Conservation (phyloP, 2,797 vertebrate genomes). For the Xyrichtys novacula region DNA sequence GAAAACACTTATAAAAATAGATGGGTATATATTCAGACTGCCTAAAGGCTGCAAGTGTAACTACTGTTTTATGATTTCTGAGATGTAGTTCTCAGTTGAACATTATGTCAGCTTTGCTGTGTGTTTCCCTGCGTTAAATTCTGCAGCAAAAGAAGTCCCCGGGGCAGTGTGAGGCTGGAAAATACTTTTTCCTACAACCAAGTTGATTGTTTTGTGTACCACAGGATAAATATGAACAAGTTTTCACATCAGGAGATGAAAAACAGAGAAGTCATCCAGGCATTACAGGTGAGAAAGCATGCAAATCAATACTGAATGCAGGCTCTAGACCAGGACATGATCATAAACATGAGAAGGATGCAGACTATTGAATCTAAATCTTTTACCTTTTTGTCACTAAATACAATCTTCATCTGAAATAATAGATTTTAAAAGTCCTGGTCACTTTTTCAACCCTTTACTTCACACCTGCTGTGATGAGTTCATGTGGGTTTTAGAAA, state of each 20-base stretch:
- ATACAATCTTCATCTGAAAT: not conserved
- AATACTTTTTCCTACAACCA: not conserved
- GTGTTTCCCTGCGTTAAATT: constrained; percentile 2
- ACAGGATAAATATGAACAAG: constrained; percentile 5
- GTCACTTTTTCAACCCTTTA: not conserved
- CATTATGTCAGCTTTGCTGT: constrained; percentile 4
- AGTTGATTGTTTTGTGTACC: constrained; percentile 6
- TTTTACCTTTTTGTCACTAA: no score
- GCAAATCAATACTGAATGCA: constrained; percentile 50
- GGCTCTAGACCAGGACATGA: constrained; percentile 39
- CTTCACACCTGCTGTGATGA: not conserved
- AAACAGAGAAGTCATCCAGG: constrained; percentile 46
- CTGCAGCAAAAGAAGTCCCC: not conserved
- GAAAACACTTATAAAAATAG: constrained; percentile 21
- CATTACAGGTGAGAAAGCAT: constrained; percentile 39
- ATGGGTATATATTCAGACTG: not conserved
- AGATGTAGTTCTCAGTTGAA: constrained; percentile 8
- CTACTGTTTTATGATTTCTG: constrained; percentile 12
- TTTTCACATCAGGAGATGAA: constrained; percentile 34
- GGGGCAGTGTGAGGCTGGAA: not conserved
- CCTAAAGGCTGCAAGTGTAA: constrained; percentile 11
- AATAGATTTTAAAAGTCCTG: not conserved
- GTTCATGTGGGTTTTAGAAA: not conserved
- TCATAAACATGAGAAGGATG: not conserved
- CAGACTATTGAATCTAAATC: no score